Base-by-base conservation (phyloP, 2,113 vertebrate species). In the Solenodon paradoxus region DNA sequence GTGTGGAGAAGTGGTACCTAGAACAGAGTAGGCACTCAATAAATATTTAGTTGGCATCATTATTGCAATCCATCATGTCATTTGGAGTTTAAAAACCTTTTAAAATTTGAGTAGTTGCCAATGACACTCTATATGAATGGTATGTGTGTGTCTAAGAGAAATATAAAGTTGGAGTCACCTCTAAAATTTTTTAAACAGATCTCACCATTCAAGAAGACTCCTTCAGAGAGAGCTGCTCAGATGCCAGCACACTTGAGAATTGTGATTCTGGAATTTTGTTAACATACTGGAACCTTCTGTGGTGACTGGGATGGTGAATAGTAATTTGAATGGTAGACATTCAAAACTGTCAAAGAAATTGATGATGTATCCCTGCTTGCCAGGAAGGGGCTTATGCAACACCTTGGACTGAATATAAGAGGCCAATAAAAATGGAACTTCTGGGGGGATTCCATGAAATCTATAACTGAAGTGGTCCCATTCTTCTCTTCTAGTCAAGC, bases 31-130 rank as follows among this genome's bases (percentile, higher is more conserved):
- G 68, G 32, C 51, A 94, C 59, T 63, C 85, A 96, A 90, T 92
- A 95, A 95, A 87, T 96, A 92, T 78, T 94, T 94, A 90, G 63
- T 88, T 92, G 88, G 66, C 85, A 96, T 92, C 81, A 80, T 92
- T 94, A 63, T 92, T 86, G 71, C 86, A 95, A 92, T 88, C 74
- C 64, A 79, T 83, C 32, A 66, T 71, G 83, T 53, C 89, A 77
- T 51, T 35, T 89, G 57, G 59, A 96, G 26, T 71, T 93, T 97
- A 92, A 94, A 93, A 95, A 40, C 95, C 79, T 97, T 97, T 97
- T 88, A 93, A 92, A 93, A 89, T 87, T 87, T 96, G 95, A 96
- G 35, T 53, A 45, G 51, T 55, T 94, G 95, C 95, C 92, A 97
- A 89, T 51, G 90, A 93, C 74, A 86, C 40, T 63, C 53, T 94